These are phyloP conservation scores for Autographa gamma DNA, from an alignment of 2,888 invertebrate species.

Conservation along the genomic window DNA sequence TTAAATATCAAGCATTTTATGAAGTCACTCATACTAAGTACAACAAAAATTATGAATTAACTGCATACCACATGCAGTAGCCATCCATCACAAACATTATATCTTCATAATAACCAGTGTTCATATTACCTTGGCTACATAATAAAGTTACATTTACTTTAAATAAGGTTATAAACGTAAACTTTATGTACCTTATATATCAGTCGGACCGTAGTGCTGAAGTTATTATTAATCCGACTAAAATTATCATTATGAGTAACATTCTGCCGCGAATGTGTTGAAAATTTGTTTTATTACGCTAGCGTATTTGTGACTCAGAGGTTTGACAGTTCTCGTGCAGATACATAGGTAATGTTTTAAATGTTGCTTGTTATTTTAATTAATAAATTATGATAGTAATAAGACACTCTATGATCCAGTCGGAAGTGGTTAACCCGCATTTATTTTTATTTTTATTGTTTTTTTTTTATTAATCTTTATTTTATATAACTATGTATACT, in stretches of 20 bases:
- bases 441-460: no score
- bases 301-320: slow-evolving; percentile 41
- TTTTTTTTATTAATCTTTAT: no score
- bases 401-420: no score
- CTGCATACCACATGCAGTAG: background rate
- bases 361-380: background rate
- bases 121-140: background rate
- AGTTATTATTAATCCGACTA: slow-evolving; percentile 44
- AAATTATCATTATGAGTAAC: slow-evolving; percentile 43
- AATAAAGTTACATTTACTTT: slow-evolving; percentile 2
- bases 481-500: no score
- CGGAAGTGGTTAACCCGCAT: no score
- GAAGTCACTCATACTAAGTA: no score
- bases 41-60: background rate
- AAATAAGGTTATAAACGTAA: slow-evolving; percentile 1
- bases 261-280: slow-evolving; percentile 24
- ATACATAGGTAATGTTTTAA: slow-evolving; percentile 3
- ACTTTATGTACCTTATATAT: slow-evolving; percentile 3
- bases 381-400: no score
- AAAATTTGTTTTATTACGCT: slow-evolving; percentile 48
- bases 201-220: slow-evolving; percentile 13
- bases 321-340: slow-evolving; percentile 19
- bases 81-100: background rate
- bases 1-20: no score
- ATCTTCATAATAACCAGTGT: background rate